These are phyloP conservation scores for Hypomecis atomaria DNA, from an alignment of 2,888 invertebrate species.

Conservation along the genomic window DNA sequence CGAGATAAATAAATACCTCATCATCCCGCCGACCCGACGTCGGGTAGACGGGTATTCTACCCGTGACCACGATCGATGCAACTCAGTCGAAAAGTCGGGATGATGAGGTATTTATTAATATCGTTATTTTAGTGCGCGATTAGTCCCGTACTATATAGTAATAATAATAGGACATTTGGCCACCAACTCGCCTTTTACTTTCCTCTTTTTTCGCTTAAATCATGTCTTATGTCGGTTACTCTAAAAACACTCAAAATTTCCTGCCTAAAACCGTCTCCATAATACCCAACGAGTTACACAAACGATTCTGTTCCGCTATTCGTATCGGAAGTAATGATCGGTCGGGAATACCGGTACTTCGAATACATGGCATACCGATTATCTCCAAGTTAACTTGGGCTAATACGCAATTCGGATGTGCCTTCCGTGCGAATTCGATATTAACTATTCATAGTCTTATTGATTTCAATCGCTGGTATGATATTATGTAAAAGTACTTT, in stretches of 20 bases:
- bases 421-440: conserved; percentile 43
- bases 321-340: conserved; percentile 21
- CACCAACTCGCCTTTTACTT: too few species aligned
- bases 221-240: too few species aligned
- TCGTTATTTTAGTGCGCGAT: too few species aligned
- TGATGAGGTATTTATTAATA: too few species aligned
- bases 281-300: conserved; percentile 24
- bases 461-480: conserved; percentile 38
- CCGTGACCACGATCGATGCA: too few species aligned
- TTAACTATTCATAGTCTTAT: conserved; percentile 52
- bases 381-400: conserved; percentile 14
- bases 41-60: too few species aligned
- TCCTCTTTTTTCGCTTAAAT: too few species aligned
- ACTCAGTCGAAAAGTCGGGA: too few species aligned
- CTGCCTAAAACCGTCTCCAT: conserved; percentile 14
- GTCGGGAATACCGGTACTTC: conserved; percentile 1
- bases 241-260: neutral
- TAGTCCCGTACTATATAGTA: too few species aligned
- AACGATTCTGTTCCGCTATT: conserved; percentile 18
- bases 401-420: conserved; percentile 41
- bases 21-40: too few species aligned
- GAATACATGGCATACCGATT: conserved; percentile 10
- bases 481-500: neutral
- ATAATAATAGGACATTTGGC: too few species aligned
- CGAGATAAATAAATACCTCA: too few species aligned